Evolutionary conservation across 1,140 invertebrate species (phyloP).

Genomic region (Heliconius eleuchia): DNA sequence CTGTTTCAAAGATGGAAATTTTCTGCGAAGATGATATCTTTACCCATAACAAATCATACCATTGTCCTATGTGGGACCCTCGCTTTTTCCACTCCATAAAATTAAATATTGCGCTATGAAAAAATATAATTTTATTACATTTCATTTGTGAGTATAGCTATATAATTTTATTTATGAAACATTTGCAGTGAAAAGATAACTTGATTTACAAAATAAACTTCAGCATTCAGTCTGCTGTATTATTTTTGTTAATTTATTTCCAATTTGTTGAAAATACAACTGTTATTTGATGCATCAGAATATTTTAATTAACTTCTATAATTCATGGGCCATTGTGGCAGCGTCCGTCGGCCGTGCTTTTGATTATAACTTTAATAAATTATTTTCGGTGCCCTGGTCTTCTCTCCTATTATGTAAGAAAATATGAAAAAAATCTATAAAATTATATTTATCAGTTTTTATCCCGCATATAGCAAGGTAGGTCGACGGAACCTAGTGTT

Average conservation of each 20-base stretch:
- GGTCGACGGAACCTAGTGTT: too few relatives aligned
- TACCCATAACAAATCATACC: slow-evolving; percentile 68
- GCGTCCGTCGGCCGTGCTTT: too few relatives aligned
- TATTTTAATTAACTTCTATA: too few relatives aligned
- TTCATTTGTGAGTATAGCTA: slow-evolving; percentile 22
- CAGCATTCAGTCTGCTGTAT: not conserved
- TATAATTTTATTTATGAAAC: slow-evolving; percentile 16
- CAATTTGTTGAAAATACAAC: not conserved
- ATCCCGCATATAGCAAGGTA: too few relatives aligned
- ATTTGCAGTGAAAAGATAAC: not conserved
- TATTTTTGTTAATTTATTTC: not conserved
- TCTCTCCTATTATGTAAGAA: too few relatives aligned
- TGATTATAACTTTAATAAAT: too few relatives aligned
- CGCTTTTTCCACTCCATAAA: slow-evolving; percentile 75
- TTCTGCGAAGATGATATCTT: slow-evolving; percentile 60
- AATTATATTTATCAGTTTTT: too few relatives aligned
- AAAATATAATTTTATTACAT: slow-evolving; percentile 65
- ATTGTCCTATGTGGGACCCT: slow-evolving; percentile 62
- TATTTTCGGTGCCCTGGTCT: too few relatives aligned
- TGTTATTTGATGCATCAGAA: too few relatives aligned
- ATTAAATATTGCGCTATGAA: slow-evolving; percentile 66
- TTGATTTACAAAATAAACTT: not conserved
- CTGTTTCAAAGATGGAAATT: slow-evolving; percentile 59
- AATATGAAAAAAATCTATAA: too few relatives aligned
- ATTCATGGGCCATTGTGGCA: too few relatives aligned